Conservation (phyloP, 2,888 invertebrate genomes). For the Melinaea marsaeus region DNA sequence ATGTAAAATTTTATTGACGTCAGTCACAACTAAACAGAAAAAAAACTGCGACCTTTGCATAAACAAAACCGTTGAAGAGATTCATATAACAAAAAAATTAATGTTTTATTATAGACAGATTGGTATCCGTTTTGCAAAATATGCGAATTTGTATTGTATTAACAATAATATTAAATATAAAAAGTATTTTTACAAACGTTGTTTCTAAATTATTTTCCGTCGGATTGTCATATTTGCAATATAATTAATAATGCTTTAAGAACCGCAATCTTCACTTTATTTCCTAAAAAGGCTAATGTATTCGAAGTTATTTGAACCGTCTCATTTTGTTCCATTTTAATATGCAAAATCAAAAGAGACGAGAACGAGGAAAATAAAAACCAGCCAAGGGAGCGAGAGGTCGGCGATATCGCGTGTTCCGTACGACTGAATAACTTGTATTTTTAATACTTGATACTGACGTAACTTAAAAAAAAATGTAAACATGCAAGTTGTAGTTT, state of each 20-base stretch:
- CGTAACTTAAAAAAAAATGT: no score
- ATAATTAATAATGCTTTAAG: no score
- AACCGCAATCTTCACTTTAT: no score
- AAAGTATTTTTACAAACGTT: no score
- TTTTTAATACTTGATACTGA: no score
- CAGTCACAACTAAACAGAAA: background rate
- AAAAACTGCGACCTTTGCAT: background rate
- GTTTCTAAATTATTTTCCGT: no score
- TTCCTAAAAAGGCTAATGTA: constrained; percentile 11
- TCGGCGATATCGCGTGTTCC: background rate
- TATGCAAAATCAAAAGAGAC: constrained; percentile 21
- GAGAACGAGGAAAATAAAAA: constrained; percentile 26
- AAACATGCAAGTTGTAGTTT: no score
- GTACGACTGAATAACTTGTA: background rate
- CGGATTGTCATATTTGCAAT: no score
- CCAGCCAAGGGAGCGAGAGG: background rate
- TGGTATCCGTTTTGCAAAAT: background rate
- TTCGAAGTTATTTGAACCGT: constrained; percentile 11
- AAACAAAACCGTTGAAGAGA: background rate
- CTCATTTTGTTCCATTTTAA: constrained; percentile 11
- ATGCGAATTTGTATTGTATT: no score
- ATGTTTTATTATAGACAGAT: background rate
- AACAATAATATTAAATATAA: no score
- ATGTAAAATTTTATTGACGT: background rate
- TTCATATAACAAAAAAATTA: background rate